Conservation (phyloP, 2,797 vertebrate genomes). For the Sorex maritimensis region DNA sequence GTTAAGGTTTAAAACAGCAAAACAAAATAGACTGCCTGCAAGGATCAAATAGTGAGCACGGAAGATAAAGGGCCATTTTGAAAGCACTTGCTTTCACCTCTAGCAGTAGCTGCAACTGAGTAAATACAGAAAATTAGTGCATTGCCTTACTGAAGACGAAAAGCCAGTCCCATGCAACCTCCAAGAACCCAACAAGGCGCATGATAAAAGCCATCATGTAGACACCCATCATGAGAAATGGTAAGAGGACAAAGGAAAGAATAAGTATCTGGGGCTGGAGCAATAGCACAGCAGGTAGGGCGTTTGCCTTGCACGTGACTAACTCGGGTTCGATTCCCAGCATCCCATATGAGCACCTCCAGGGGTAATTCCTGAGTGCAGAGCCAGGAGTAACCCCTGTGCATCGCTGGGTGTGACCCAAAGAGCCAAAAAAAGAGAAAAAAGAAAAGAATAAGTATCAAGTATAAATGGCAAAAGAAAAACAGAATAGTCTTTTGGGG, state of each 20-base stretch:
- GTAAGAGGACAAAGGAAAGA: not conserved
- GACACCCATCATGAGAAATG: not conserved
- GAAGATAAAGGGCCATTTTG: not conserved
- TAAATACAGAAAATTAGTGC: not conserved
- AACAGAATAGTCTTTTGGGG: no score
- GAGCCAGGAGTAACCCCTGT: no score
- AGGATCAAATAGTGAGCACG: no score
- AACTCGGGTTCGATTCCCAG: no score
- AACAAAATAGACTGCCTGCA: no score
- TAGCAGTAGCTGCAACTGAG: not conserved
- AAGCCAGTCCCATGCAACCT: not conserved
- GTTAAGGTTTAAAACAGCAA: not conserved
- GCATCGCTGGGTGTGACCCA: no score
- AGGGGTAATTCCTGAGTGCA: no score
- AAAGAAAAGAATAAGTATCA: not conserved
- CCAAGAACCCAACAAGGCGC: not conserved
- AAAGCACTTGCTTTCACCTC: not conserved
- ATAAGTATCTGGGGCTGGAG: no score
- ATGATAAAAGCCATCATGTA: not conserved
- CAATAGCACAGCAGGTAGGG: no score
- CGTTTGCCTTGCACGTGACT: no score
- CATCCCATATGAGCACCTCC: no score
- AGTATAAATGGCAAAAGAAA: not conserved
- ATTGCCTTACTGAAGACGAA: not conserved
- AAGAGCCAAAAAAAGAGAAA: not conserved